Percentiles rank a stretch among this genome's conserved stretches.
Conservation (phyloP, 2,888 invertebrate species). For the Lycophotia porphyrea region DNA sequence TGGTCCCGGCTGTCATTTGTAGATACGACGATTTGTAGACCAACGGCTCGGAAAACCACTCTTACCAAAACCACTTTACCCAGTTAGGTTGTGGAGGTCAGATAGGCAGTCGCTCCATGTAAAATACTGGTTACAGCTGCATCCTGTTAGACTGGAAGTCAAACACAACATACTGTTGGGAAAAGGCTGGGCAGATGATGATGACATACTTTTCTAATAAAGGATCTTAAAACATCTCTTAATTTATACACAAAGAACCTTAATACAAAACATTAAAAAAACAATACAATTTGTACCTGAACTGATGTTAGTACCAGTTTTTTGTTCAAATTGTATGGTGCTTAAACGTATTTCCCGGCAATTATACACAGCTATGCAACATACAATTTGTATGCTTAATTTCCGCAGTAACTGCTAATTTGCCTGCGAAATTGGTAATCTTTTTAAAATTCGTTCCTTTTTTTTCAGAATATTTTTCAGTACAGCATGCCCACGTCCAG, state of each 20-base stretch:
- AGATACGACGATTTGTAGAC: too few species aligned
- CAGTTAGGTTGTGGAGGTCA: neutral
- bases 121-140: neutral
- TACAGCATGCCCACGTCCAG: neutral
- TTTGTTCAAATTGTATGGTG: slow-evolving; percentile 15
- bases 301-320: slow-evolving; percentile 19
- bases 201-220: neutral
- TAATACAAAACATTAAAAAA: neutral
- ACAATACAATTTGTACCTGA: slow-evolving; percentile 2
- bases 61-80: neutral
- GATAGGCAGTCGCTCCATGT: neutral
- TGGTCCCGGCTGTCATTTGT: neutral
- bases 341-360: slow-evolving; percentile 21
- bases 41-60: too few species aligned
- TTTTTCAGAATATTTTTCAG: neutral
- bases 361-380: slow-evolving; percentile 44
- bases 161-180: neutral
- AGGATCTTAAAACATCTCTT: neutral
- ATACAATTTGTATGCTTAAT: slow-evolving; percentile 48
- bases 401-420: slow-evolving; percentile 10
- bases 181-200: neutral
- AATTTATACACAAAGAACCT: neutral
- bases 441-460: neutral
- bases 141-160: neutral
- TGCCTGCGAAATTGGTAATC: neutral